Conservation (phyloP, 2,797 vertebrate genomes). For the Aulostomus chinensis region DNA sequence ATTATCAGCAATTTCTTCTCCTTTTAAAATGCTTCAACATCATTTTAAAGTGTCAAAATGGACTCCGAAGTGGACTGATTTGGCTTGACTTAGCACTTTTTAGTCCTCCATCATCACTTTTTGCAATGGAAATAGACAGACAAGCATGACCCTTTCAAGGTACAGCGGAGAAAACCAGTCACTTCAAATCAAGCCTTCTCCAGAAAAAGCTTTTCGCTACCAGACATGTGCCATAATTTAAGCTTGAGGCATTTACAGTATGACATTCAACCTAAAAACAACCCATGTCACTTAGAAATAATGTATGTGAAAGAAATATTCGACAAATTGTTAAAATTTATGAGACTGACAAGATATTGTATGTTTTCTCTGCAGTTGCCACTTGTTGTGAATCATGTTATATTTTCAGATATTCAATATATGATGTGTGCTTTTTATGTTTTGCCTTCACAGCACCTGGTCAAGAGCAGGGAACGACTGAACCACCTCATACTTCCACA, state of each 20-base stretch:
- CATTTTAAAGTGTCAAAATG: constrained; percentile 16
- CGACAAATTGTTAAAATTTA: too few species aligned
- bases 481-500: too few species aligned
- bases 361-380: too few species aligned
- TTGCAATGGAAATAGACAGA: neutral
- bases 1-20: constrained; percentile 35
- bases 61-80: neutral
- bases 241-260: neutral
- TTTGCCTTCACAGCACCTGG: too few species aligned
- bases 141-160: too few species aligned
- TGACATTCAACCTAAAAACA: constrained; percentile 1
- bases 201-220: neutral
- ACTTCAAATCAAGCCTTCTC: neutral
- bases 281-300: neutral
- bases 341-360: too few species aligned
- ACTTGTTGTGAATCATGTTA: too few species aligned
- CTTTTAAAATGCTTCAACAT: constrained; percentile 16
- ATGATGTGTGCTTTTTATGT: too few species aligned
- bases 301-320: too few species aligned
- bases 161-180: neutral
- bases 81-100: constrained; percentile 16
- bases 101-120: constrained; percentile 19
- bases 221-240: neutral
- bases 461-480: too few species aligned
- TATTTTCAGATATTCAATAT: too few species aligned